Evolutionary conservation across 2,888 invertebrate species (phyloP), one percentile per base, ranked within the genome.

Genomic region (Tipula lateralis): DNA sequence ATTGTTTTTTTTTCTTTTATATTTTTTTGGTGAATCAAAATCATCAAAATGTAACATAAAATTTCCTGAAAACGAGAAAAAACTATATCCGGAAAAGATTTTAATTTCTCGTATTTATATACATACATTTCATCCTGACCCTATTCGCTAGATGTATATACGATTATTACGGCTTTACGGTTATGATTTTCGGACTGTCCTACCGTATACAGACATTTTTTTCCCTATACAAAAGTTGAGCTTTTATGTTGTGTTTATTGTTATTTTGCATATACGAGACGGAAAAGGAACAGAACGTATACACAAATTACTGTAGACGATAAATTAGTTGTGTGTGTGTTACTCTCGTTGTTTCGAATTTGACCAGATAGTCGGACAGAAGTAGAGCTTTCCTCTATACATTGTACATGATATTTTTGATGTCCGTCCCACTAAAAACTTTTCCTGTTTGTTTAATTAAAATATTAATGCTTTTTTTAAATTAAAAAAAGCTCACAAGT

Each of bases 51-150:
- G 66, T 24, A 66, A 66, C 19, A 24, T 66, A 66, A 24, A 66
- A 24, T 66, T 66, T 66, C 66, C 66, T 19, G 24, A 12, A 66
- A 66, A 66, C 24, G 24, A 12, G 24, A 24, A 24, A 24, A 24
- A 66, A 66, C 24, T 24, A 66, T 66, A 66, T 66, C 66, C 66
- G 66, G 66, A 66, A 66, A 66, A 66, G 66, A 66, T 24, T 66
- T 66, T 66, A 66, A 66, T 66, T 44, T 44, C n/a, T n/a, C n/a
- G n/a, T 44, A 16, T 44, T 13, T 44, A n/a, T 44, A 9, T 44
- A 44, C n/a, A n/a, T n/a, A n/a, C n/a, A n/a, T n/a, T 44, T 44
- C 16, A 44, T 66, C 24, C 66, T 19, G 24, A 9, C 66, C 66
- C 24, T 66, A 24, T 19, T 16, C 16, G 7, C 66, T 66, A 7